Conservation (phyloP, 2,113 vertebrate genomes). For the Chinchilla lanigera region DNA sequence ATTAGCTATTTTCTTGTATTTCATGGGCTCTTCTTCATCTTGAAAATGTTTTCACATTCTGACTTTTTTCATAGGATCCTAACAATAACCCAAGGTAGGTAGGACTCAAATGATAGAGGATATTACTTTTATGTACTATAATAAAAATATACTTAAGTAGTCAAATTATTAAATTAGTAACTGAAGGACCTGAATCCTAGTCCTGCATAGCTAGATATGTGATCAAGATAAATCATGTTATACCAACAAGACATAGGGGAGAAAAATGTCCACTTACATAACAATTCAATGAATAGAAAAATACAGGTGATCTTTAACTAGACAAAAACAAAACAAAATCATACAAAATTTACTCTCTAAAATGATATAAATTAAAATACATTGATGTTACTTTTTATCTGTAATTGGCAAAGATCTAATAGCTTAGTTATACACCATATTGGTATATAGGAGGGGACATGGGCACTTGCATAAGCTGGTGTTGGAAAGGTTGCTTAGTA, state of each 20-base stretch:
- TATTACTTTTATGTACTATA: neutral
- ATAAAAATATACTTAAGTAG: neutral
- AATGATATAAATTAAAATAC: neutral
- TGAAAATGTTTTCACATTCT: slow-evolving; percentile 39
- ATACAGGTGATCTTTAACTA: neutral
- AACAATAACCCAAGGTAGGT: neutral
- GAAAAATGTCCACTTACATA: neutral
- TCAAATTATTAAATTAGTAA: slow-evolving; percentile 20
- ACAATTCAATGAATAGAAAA: neutral
- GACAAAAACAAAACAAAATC: neutral
- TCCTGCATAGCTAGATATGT: neutral
- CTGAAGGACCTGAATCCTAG: neutral
- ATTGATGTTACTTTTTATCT: neutral
- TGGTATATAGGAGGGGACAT: neutral
- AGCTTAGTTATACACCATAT: neutral
- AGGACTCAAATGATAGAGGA: neutral
- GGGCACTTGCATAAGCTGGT: neutral
- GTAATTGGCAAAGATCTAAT: neutral
- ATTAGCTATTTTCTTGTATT: slow-evolving; percentile 35
- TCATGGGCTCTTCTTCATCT: slow-evolving; percentile 9
- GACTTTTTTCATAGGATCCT: slow-evolving; percentile 38
- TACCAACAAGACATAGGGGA: neutral
- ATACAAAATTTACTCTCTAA: neutral
- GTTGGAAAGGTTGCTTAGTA: neutral
- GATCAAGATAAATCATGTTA: neutral